Conservation (phyloP, 2,888 invertebrate genomes). For the Exephanes ischioxanthus region DNA sequence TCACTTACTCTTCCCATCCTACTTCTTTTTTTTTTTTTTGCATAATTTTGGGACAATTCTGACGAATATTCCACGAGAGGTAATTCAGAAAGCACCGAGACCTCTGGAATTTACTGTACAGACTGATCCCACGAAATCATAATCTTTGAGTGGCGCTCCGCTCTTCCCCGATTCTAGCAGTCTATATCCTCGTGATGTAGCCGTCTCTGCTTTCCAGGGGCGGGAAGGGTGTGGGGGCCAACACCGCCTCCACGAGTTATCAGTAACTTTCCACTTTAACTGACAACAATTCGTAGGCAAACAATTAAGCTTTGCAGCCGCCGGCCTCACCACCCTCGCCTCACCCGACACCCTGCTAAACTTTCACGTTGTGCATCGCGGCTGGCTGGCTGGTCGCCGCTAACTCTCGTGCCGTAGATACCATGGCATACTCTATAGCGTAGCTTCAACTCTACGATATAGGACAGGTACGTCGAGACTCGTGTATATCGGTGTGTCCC, state of each 20-base stretch:
- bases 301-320: constrained; percentile 78
- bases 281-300: constrained; percentile 81
- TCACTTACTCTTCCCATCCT: background rate
- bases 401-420: constrained; percentile 48
- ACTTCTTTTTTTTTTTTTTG: background rate
- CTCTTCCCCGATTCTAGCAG: constrained; percentile 49
- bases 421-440: background rate
- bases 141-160: constrained; percentile 52
- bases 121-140: constrained; percentile 58
- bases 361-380: constrained; percentile 73
- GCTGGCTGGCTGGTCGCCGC: constrained; percentile 64
- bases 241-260: constrained; percentile 73
- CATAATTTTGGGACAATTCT: constrained; percentile 28
- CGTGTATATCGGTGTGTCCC: constrained; percentile 23
- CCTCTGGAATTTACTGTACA: constrained; percentile 13
- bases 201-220: constrained; percentile 30
- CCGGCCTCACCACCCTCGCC: constrained; percentile 53
- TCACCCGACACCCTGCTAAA: constrained; percentile 69
- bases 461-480: constrained; percentile 23
- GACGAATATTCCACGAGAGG: constrained; percentile 45
- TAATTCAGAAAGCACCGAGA: constrained; percentile 30
- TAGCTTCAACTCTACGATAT: background rate
- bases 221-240: background rate
- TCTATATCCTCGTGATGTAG: constrained; percentile 29
- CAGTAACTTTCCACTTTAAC: constrained; percentile 82